Evolutionary conservation across 2,113 vertebrate genomes (phyloP).

Genomic region (Steatornis caripensis): DNA sequence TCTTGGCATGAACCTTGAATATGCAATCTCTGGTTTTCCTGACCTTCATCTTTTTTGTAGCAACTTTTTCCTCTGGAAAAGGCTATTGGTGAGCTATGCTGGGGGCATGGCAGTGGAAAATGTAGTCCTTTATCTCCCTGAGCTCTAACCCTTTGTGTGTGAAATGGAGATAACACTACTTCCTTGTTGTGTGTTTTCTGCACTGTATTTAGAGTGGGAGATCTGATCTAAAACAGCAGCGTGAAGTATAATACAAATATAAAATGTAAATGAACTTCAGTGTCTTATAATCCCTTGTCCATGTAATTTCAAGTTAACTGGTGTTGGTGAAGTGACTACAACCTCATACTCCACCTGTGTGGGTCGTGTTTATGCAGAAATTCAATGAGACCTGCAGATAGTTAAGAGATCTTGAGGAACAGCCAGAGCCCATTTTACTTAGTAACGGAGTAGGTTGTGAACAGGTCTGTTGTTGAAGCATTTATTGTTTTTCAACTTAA

Average conservation of each 20-base stretch:
- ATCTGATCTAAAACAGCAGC: neutral
- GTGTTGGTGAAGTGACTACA: neutral
- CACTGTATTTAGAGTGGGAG: neutral
- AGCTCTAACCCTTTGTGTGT: neutral
- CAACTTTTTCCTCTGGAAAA: neutral
- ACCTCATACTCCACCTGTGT: neutral
- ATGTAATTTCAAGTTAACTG: neutral
- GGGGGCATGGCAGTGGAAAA: neutral
- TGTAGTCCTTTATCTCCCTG: neutral
- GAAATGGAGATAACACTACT: neutral
- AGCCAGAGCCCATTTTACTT: constrained; percentile 29
- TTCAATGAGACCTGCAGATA: neutral
- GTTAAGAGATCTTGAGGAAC: neutral
- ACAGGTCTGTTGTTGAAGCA: constrained; percentile 48
- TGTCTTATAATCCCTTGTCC: neutral
- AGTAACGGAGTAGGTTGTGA: constrained; percentile 20
- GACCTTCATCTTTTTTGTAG: neutral
- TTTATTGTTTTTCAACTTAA: constrained; percentile 72
- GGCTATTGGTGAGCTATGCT: neutral
- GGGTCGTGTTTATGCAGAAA: neutral
- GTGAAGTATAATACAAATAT: neutral
- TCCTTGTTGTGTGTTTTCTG: neutral
- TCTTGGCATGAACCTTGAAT: neutral
- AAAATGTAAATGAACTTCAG: neutral
- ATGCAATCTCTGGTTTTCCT: neutral